Conservation (phyloP, 2,888 invertebrate species). For the Lissocephala sabroskyi region DNA sequence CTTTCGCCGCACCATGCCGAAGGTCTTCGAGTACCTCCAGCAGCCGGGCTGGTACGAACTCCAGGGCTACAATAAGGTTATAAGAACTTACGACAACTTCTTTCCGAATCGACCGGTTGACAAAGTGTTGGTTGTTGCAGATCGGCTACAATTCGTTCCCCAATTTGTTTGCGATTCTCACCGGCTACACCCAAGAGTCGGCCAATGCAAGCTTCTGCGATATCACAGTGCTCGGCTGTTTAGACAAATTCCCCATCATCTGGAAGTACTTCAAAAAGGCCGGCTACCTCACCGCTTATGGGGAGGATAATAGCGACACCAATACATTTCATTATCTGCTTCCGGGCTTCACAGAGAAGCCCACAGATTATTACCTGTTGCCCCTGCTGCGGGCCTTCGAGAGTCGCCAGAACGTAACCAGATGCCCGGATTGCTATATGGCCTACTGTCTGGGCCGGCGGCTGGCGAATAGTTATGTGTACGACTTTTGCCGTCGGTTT, state of each 20-base stretch:
- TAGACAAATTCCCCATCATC: constrained; percentile 81
- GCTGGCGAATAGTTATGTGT: constrained; percentile 77
- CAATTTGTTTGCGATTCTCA: constrained; percentile 85
- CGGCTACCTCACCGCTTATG: constrained; percentile 83
- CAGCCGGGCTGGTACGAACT: constrained; percentile 79
- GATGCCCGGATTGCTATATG: constrained; percentile 41
- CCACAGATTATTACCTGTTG: constrained; percentile 85
- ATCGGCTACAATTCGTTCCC: constrained; percentile 90
- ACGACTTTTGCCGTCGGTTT: constrained; percentile 79
- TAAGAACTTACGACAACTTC: no score
- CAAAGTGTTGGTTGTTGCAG: constrained; percentile 72
- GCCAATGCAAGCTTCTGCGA: constrained; percentile 73
- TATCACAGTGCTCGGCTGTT: constrained; percentile 73
- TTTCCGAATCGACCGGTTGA: no score
- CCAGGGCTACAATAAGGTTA: constrained; percentile 80
- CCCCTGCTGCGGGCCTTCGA: constrained; percentile 81
- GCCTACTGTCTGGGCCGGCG: constrained; percentile 76
- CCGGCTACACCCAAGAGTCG: constrained; percentile 75
- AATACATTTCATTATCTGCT: constrained; percentile 78
- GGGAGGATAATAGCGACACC: constrained; percentile 78
- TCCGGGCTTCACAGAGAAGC: constrained; percentile 79
- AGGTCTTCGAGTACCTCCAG: constrained; percentile 78
- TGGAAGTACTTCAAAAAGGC: constrained; percentile 81
- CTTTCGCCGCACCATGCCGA: constrained; percentile 81
- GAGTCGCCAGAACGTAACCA: constrained; percentile 69